A percentile compares a stretch with the other conserved stretches of the same genome.
Evolutionary conservation across 2,797 vertebrate genomes (phyloP).

Genomic region (Brachyalestes nurse): DNA sequence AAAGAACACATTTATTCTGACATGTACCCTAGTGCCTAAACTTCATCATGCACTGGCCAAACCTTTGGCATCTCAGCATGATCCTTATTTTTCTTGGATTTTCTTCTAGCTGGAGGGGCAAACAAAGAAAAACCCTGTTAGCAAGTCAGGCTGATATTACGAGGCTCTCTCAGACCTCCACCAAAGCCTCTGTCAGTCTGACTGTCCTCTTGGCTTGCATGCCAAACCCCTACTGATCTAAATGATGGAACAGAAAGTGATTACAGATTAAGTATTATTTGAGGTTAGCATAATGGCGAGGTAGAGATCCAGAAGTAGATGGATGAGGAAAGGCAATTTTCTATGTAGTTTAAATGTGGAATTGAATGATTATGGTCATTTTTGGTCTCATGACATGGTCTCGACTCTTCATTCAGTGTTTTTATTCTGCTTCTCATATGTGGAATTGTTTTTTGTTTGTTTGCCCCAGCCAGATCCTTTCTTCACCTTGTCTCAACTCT

Average conservation of each 20-base stretch:
- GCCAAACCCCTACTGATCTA: conserved; percentile 15
- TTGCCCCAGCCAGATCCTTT: conserved; percentile 74
- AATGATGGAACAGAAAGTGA: conserved; percentile 23
- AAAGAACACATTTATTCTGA: conserved; percentile 50
- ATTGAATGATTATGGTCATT: conserved; percentile 22
- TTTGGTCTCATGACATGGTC: neutral
- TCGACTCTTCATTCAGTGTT: conserved; percentile 1
- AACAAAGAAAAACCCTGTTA: conserved; percentile 82
- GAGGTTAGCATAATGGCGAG: conserved; percentile 33
- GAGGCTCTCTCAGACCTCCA: conserved; percentile 35
- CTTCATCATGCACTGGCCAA: conserved; percentile 76
- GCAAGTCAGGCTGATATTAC: conserved; percentile 23
- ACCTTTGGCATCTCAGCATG: conserved; percentile 70
- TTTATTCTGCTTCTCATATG: conserved; percentile 22
- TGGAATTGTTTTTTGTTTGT: conserved; percentile 78
- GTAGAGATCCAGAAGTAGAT: conserved; percentile 17
- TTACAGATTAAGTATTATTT: conserved; percentile 36
- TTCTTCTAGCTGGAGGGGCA: conserved; percentile 83
- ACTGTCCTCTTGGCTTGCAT: conserved; percentile 33
- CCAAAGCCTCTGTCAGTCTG: conserved; percentile 35
- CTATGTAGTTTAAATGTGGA: conserved; percentile 25
- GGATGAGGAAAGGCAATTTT: conserved; percentile 20
- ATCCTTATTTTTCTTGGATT: conserved; percentile 78
- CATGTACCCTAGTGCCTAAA: conserved; percentile 77
- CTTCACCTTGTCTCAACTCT: conserved; percentile 25